Evolutionary conservation across 2,797 vertebrate genomes (phyloP).

Genomic region (Thaleichthys pacificus): DNA sequence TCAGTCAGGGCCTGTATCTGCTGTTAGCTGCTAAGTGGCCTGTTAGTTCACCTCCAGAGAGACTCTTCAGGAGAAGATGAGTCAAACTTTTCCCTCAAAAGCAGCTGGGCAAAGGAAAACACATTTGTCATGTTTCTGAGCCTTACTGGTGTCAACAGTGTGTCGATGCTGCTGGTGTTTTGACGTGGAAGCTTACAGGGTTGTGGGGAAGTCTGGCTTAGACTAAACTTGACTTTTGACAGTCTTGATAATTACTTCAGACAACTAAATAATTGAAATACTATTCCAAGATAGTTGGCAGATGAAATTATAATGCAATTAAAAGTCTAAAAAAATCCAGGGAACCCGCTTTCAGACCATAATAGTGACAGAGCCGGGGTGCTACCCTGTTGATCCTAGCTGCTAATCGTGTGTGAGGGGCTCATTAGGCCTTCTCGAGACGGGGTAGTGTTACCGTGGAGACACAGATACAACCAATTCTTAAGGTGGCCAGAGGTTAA

Average conservation of each 20-base stretch:
- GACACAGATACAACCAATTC: conserved; percentile 31
- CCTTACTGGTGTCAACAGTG: conserved; percentile 34
- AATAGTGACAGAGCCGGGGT: not conserved
- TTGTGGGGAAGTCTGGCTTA: not conserved
- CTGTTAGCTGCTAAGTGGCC: conserved; percentile 59
- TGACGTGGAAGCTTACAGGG: conserved; percentile 1
- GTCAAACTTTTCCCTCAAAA: conserved; percentile 28
- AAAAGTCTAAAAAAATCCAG: not conserved
- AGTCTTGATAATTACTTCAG: too few species aligned
- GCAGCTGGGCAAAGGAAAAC: conserved; percentile 57
- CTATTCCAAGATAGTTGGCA: too few species aligned
- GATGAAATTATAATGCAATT: too few species aligned
- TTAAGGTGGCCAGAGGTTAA: conserved; percentile 8
- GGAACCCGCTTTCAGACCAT: not conserved
- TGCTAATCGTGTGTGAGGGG: not conserved
- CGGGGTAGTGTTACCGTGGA: conserved; percentile 38
- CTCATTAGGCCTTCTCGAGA: not conserved
- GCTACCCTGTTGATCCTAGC: conserved; percentile 2
- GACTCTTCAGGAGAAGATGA: conserved; percentile 56
- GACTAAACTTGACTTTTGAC: too few species aligned
- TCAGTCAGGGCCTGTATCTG: conserved; percentile 37
- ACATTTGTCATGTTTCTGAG: conserved; percentile 56
- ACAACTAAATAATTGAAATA: too few species aligned
- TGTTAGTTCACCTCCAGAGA: conserved; percentile 39
- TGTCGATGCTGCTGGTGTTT: conserved; percentile 6